Evolutionary conservation across 2,888 invertebrate genomes (phyloP).

Genomic region (Chrysolina oricalcia): DNA sequence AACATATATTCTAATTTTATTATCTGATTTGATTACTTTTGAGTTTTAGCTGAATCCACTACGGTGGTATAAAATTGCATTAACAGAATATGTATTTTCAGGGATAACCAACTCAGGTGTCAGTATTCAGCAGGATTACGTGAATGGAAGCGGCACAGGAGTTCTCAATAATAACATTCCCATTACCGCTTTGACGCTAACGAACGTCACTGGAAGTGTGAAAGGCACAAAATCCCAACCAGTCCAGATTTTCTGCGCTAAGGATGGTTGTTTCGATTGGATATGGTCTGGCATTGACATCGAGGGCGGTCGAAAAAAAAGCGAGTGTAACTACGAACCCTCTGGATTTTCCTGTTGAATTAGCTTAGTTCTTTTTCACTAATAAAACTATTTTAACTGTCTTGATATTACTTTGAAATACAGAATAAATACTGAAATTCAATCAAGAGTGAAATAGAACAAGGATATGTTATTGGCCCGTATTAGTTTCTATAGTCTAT

Average conservation of each 20-base stretch:
- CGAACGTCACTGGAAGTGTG: constrained; percentile 48
- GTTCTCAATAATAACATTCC: constrained; percentile 52
- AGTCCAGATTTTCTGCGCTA: constrained; percentile 51
- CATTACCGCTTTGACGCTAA: constrained; percentile 50
- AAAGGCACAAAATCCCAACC: constrained; percentile 42
- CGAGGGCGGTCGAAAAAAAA: constrained; percentile 38
- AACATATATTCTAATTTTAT: too few relatives aligned
- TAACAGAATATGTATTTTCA: constrained; percentile 42
- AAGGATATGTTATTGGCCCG: too few relatives aligned
- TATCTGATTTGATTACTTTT: not conserved
- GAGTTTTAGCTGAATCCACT: not conserved
- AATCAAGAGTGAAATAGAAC: too few relatives aligned
- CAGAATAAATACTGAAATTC: too few relatives aligned
- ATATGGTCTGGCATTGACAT: constrained; percentile 50
- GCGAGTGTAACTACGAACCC: constrained; percentile 47
- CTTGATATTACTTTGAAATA: not conserved
- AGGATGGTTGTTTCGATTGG: constrained; percentile 53
- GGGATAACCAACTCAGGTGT: constrained; percentile 50
- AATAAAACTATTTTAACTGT: not conserved
- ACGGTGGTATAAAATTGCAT: constrained; percentile 40
- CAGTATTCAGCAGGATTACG: constrained; percentile 54
- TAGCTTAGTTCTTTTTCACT: not conserved
- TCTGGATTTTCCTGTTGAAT: constrained; percentile 50
- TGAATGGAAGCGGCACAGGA: constrained; percentile 44
- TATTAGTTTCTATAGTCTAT: too few relatives aligned